Base-by-base conservation (phyloP, 2,888 invertebrate genomes). In the Rhopalosiphum nymphaeae region DNA sequence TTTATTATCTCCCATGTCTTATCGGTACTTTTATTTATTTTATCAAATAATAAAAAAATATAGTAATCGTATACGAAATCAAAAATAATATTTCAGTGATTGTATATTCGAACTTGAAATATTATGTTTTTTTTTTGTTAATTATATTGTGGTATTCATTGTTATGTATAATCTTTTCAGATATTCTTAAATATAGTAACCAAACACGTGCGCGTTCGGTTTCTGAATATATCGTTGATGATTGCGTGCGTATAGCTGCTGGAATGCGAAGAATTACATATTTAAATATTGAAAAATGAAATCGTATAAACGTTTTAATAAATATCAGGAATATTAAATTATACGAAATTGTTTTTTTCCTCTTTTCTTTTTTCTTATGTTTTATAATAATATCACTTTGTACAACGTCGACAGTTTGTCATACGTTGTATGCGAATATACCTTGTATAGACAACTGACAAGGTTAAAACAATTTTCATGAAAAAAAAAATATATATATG, bases 401-500 rank as follows among this genome's bases (percentile, higher is more conserved):
- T 21, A 36, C 0, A 67, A 36, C 67, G 16, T 67, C n/a, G 7
- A 67, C 67, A 67, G 67, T 36, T 16, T 16, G 36, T 67, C 67
- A 67, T n/a, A 67, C 5, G 67, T 36, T 67, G 5, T 67, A 67
- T 5, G n/a, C 16, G 16, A n/a, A n/a, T 67, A 67, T 86, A 29
- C 46, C 26, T 46, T 86, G 21, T 87, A n/a, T 3, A 29, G 21
- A 87, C 85, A 44, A 44, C 10, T 11, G 44, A 85, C 87, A 87
- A 87, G 87, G 87, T 87, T 49, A 87, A 67, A 67, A n/a, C n/a
- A 13, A 21, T 87, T 87, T 87, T 87, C 29, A 36, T 67, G 16
- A 67, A 36, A 67, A 67, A 67, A 67, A 67, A 67, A 67, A 67
- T 5, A 61, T 25, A 57, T 9, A 57, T n/a, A 67, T n/a, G 16